These are phyloP conservation scores for Danionella dracula DNA, from an alignment of 2,797 vertebrate genomes.

Conservation along the genomic window DNA sequence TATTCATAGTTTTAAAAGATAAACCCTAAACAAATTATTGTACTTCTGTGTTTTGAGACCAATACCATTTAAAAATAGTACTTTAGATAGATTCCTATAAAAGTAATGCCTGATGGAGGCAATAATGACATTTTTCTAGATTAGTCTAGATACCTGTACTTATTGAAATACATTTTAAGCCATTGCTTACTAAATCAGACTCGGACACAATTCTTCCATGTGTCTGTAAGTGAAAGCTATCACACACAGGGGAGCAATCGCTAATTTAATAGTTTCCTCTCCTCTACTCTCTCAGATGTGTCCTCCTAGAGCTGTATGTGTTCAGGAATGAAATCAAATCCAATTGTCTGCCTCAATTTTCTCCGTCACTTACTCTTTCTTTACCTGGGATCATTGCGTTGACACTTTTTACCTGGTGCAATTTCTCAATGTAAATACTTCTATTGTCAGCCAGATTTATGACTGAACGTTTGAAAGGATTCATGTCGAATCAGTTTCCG, in stretches of 20 bases:
- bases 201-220: not conserved
- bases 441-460: not conserved
- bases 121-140: too few species aligned
- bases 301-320: not conserved
- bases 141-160: too few species aligned
- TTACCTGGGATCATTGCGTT: not conserved
- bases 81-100: too few species aligned
- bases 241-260: not conserved
- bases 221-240: not conserved
- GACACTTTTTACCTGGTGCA: too few species aligned
- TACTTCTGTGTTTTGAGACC: too few species aligned
- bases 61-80: too few species aligned
- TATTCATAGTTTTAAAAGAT: too few species aligned
- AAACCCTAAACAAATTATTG: too few species aligned
- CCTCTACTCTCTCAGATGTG: conserved; percentile 5
- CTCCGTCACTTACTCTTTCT: not conserved
- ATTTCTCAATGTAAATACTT: not conserved
- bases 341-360: not conserved
- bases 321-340: not conserved
- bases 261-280: conserved; percentile 23
- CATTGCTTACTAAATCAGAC: too few species aligned
- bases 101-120: too few species aligned
- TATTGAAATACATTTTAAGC: too few species aligned
- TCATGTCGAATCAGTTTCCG: conserved; percentile 46
- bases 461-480: not conserved